A percentile compares a stretch with the other conserved stretches of the same genome.
Evolutionary conservation across 2,888 invertebrate genomes (phyloP).

Genomic region (Ectobius pallidus): DNA sequence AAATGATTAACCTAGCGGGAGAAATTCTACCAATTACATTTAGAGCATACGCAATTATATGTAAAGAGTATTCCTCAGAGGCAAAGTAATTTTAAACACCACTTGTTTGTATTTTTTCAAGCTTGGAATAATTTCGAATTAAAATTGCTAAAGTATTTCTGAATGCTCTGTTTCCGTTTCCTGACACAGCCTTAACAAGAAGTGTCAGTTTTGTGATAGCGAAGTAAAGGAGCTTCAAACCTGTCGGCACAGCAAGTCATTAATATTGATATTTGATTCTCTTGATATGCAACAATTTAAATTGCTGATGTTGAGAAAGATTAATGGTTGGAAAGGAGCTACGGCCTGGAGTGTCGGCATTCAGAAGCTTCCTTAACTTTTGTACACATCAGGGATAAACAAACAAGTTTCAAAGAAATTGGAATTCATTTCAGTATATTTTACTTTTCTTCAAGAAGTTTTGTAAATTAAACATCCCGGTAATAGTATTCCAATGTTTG

Average conservation of each 20-base stretch:
- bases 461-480: no score
- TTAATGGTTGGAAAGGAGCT: no score
- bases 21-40: conserved; percentile 5
- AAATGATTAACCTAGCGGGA: not conserved
- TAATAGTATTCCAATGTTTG: no score
- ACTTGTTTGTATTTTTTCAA: not conserved
- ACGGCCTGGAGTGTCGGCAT: no score
- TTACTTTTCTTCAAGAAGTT: no score
- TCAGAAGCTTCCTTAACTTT: no score
- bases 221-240: not conserved
- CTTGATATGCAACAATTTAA: not conserved
- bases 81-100: not conserved
- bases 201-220: not conserved
- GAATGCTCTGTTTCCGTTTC: not conserved
- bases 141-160: not conserved
- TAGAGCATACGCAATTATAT: not conserved
- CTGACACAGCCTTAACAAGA: no score
- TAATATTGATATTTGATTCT: conserved; percentile 7
- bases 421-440: no score
- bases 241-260: not conserved
- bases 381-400: no score
- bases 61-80: not conserved
- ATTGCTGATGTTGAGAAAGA: not conserved
- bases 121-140: not conserved
- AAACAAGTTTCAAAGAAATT: no score